Evolutionary conservation across 1,140 invertebrate species (phyloP).

Genomic region (Drosophila biarmipes): DNA sequence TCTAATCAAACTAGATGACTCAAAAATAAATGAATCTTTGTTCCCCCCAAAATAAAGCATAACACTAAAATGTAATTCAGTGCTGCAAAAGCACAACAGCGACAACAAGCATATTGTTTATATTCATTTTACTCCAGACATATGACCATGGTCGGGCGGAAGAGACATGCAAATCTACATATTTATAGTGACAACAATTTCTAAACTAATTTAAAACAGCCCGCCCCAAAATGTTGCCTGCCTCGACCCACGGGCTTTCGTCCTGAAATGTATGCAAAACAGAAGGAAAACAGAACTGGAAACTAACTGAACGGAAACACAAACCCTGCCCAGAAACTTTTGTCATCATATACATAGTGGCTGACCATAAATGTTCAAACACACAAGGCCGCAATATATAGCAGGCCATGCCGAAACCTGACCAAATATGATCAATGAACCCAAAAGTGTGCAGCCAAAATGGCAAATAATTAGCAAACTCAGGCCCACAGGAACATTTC

Average conservation of each 20-base stretch:
- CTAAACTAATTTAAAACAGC: conserved; percentile 68
- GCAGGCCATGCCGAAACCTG: conserved; percentile 25
- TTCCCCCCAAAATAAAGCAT: no score
- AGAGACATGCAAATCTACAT: conserved; percentile 63
- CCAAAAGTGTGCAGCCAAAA: conserved; percentile 25
- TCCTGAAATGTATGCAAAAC: conserved; percentile 59
- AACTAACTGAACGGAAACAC: conserved; percentile 42
- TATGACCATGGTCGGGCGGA: conserved; percentile 8
- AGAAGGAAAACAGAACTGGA: conserved; percentile 40
- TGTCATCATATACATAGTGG: conserved; percentile 40
- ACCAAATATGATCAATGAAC: conserved; percentile 41
- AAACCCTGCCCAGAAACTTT: conserved; percentile 47
- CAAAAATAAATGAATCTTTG: background rate
- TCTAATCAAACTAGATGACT: no score
- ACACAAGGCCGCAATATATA: conserved; percentile 16
- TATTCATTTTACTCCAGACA: conserved; percentile 17
- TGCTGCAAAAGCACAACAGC: background rate
- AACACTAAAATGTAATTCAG: background rate
- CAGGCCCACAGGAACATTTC: background rate
- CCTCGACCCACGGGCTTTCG: conserved; percentile 1
- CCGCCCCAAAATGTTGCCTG: conserved; percentile 11
- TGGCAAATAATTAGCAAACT: conserved; percentile 29
- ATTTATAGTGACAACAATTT: conserved; percentile 73
- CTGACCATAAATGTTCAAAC: conserved; percentile 40
- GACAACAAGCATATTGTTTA: conserved; percentile 52